Evolutionary conservation across 2,797 vertebrate genomes (phyloP).

Genomic region (Gadopsis bispinosus): DNA sequence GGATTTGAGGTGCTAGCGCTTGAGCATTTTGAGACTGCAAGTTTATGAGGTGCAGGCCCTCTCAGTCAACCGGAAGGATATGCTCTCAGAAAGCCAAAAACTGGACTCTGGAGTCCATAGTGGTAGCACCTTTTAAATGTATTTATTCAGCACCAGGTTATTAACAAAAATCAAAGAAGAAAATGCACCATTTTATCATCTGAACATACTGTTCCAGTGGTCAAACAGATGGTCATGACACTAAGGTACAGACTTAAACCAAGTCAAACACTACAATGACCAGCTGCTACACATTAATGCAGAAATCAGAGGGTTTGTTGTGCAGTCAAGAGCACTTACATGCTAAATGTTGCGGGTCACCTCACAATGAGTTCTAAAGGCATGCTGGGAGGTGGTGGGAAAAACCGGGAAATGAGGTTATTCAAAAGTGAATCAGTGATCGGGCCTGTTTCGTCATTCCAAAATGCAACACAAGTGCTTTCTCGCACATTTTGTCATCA

Average conservation of each 20-base stretch:
- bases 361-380: conserved; percentile 78
- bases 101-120: conserved; percentile 77
- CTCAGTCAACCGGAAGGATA: conserved; percentile 74
- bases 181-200: conserved; percentile 79
- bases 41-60: conserved; percentile 72
- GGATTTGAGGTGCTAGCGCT: conserved; percentile 83
- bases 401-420: conserved; percentile 68
- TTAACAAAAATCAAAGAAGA: conserved; percentile 66
- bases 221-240: conserved; percentile 71
- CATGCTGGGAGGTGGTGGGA: conserved; percentile 79
- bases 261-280: conserved; percentile 73
- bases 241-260: conserved; percentile 73
- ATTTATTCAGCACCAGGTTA: conserved; percentile 87
- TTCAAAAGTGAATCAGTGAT: conserved; percentile 68
- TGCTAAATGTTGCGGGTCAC: conserved; percentile 82
- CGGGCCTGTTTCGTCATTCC: conserved; percentile 63
- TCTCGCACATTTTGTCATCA: conserved; percentile 64
- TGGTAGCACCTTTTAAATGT: conserved; percentile 86
- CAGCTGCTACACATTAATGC: conserved; percentile 80
- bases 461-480: conserved; percentile 55
- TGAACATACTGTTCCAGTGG: conserved; percentile 70
- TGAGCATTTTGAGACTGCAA: conserved; percentile 76
- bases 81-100: conserved; percentile 76
- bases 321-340: conserved; percentile 78
- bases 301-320: conserved; percentile 72